phyloP scores from a whole-genome alignment of 2,113 vertebrate species.

The Alces alces region DNA sequence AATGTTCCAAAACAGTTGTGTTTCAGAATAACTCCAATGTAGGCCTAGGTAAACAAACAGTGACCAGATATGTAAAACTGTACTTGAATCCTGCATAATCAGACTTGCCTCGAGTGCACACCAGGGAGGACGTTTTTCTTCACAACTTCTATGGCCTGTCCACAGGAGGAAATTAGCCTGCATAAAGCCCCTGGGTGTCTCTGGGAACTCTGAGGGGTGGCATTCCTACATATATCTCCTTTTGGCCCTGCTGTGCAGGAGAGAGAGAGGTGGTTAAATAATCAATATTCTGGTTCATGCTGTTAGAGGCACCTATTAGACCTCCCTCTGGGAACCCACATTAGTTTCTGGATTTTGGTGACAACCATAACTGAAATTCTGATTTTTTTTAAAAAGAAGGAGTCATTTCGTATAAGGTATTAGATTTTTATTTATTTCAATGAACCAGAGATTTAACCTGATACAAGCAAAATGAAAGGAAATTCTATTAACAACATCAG shows the following conservation, averaged over 20 bases:
- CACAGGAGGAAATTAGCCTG: background rate
- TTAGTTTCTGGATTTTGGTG: background rate
- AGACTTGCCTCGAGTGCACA: background rate
- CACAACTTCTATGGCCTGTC: background rate
- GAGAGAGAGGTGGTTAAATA: background rate
- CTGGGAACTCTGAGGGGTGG: background rate
- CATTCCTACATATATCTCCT: background rate
- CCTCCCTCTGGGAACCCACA: background rate
- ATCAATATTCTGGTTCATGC: background rate
- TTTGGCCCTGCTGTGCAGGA: background rate
- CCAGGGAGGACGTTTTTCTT: background rate
- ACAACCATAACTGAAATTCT: background rate
- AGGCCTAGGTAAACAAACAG: background rate
- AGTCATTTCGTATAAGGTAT: background rate
- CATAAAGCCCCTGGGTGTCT: background rate
- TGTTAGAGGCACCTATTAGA: accelerated
- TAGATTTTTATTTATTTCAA: constrained; percentile 2
- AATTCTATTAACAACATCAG: background rate
- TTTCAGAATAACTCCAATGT: background rate
- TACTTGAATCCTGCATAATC: background rate
- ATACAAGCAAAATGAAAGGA: background rate
- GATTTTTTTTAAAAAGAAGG: background rate
- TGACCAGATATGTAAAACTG: background rate
- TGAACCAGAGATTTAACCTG: background rate
- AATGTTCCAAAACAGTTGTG: background rate